Evolutionary conservation across 2,888 invertebrate species (phyloP).

Genomic region (Hirtodrosophila trivittata): DNA sequence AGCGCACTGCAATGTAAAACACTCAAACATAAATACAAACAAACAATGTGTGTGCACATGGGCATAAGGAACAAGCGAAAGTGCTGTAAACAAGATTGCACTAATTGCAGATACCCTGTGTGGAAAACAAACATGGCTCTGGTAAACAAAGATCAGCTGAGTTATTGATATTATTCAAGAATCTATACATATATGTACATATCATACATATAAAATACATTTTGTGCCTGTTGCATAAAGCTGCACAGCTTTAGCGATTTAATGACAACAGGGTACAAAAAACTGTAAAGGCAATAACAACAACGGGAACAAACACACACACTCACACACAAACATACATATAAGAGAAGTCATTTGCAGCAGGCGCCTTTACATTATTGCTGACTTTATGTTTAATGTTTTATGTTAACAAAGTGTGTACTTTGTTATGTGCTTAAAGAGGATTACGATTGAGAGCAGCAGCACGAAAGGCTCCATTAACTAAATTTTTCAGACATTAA

Average conservation of each 20-base stretch:
- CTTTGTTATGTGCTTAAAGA: constrained; percentile 48
- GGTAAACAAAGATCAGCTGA: too few relatives aligned
- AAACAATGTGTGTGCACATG: constrained; percentile 10
- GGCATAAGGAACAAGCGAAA: constrained; percentile 27
- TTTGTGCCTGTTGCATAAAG: too few relatives aligned
- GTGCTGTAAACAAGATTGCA: constrained; percentile 11
- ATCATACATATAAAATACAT: too few relatives aligned
- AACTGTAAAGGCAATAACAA: constrained; percentile 28
- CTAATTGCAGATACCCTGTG: constrained; percentile 19
- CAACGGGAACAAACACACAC: too few relatives aligned
- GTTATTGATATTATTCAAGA: too few relatives aligned
- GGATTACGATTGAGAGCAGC: constrained; percentile 26
- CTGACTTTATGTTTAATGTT: constrained; percentile 60
- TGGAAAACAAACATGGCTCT: too few relatives aligned
- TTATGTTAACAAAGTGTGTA: constrained; percentile 68
- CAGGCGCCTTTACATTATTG: constrained; percentile 54
- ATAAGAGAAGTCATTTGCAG: constrained; percentile 34
- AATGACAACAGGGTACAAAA: constrained; percentile 1
- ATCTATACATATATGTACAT: too few relatives aligned
- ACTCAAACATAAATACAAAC: constrained; percentile 12
- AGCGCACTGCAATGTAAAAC: constrained; percentile 52
- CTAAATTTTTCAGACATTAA: constrained; percentile 29
- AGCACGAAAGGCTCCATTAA: constrained; percentile 1
- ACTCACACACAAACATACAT: constrained; percentile 4
- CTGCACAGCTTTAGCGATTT: constrained; percentile 29